A percentile compares a stretch with the other conserved stretches of the same genome.
Conservation (phyloP, 2,888 invertebrate species). For the Leptinotarsa tumamoca region DNA sequence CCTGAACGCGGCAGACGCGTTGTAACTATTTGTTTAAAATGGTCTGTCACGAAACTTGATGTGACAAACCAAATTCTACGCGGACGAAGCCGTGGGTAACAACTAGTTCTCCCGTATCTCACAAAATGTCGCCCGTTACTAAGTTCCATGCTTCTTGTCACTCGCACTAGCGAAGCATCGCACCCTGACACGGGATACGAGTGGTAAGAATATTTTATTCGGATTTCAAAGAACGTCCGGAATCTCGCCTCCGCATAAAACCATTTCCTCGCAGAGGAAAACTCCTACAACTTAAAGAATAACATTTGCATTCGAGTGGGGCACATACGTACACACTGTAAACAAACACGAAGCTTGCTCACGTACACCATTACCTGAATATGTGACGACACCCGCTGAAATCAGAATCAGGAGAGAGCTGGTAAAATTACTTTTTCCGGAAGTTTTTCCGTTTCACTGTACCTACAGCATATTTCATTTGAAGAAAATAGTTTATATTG, state of each 20-base stretch:
- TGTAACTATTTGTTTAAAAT: too few relatives aligned
- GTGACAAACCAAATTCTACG: too few relatives aligned
- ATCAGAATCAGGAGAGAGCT: slow-evolving; percentile 32
- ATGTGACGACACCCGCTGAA: slow-evolving; percentile 35
- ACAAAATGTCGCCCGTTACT: not conserved
- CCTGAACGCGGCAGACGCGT: too few relatives aligned
- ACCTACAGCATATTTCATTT: not conserved
- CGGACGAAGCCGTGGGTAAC: too few relatives aligned
- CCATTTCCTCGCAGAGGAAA: slow-evolving; percentile 18
- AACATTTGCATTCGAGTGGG: slow-evolving; percentile 6
- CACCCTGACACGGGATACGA: not conserved
- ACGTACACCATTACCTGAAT: slow-evolving; percentile 35
- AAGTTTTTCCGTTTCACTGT: slow-evolving; percentile 5
- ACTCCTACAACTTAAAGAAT: slow-evolving; percentile 24
- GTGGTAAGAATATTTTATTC: slow-evolving; percentile 20
- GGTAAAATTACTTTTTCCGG: not conserved
- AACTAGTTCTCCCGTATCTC: not conserved
- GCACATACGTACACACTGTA: slow-evolving; percentile 11
- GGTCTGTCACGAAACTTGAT: too few relatives aligned
- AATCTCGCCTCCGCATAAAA: slow-evolving; percentile 19
- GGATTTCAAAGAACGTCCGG: slow-evolving; percentile 9
- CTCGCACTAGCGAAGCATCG: slow-evolving; percentile 4
- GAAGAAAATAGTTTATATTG: not conserved
- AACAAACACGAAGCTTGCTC: slow-evolving; percentile 15
- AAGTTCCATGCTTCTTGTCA: not conserved